These are phyloP conservation scores for Tauraco hartlaubi DNA, from an alignment of 2,797 vertebrate genomes.

Conservation along the genomic window DNA sequence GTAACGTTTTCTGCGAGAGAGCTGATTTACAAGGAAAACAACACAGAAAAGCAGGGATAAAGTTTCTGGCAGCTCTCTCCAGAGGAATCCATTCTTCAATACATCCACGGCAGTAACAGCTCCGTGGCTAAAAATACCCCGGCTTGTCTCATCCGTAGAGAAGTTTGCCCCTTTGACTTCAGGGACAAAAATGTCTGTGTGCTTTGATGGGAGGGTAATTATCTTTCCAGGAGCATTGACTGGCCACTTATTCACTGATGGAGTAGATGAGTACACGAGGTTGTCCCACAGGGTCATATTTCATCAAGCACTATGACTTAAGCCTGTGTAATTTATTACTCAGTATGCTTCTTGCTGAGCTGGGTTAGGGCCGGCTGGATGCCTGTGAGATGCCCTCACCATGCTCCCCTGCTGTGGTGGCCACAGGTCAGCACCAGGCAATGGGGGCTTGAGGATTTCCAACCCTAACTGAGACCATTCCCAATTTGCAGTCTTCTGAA, in stretches of 20 bases:
- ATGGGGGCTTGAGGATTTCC: not conserved
- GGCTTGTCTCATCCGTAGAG: not conserved
- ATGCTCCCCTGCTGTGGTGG: not conserved
- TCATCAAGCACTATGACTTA: not conserved
- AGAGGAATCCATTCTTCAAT: not conserved
- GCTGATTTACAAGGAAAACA: slow-evolving; percentile 45
- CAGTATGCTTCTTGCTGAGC: not conserved
- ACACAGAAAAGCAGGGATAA: slow-evolving; percentile 21
- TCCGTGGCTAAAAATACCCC: not conserved
- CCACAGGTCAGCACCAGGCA: not conserved
- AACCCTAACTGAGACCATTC: not conserved
- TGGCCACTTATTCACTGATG: not conserved
- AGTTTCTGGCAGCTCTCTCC: slow-evolving; percentile 26
- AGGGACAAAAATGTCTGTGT: slow-evolving; percentile 10
- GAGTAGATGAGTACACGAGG: not conserved
- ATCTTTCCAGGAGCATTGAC: not conserved
- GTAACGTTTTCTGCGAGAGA: not conserved
- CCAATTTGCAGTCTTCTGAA: not conserved
- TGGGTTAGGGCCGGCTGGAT: not conserved
- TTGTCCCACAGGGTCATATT: not conserved
- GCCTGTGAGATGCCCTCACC: not conserved
- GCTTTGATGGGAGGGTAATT: not conserved
- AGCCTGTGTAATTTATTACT: not conserved
- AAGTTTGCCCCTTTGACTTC: not conserved
- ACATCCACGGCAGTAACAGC: not conserved